phyloP scores from a whole-genome alignment of 2,797 vertebrate species.

The Cuniculus paca region DNA sequence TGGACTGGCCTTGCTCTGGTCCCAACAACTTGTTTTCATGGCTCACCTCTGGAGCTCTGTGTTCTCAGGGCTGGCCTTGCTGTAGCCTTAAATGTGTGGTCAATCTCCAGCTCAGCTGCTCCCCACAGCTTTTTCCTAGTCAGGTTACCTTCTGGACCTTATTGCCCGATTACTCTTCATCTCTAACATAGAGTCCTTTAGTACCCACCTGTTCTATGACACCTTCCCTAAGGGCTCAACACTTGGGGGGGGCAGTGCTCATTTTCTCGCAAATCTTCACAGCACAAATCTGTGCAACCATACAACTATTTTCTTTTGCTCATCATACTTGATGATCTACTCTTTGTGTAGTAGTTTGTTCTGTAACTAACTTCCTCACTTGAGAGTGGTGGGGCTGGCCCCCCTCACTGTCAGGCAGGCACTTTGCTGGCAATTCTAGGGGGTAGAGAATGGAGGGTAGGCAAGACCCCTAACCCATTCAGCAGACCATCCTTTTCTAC shows the following conservation, averaged over 20 bases:
- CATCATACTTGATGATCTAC: background rate
- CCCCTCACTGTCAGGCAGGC: background rate
- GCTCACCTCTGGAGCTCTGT: background rate
- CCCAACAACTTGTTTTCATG: background rate
- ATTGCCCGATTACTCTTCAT: background rate
- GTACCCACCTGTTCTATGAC: background rate
- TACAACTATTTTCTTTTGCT: background rate
- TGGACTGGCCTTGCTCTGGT: background rate
- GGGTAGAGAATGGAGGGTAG: background rate
- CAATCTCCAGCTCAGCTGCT: background rate
- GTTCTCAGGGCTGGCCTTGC: background rate
- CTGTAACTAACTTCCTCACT: background rate
- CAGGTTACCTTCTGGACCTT: background rate
- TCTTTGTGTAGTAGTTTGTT: background rate
- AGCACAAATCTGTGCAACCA: background rate
- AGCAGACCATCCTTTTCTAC: background rate
- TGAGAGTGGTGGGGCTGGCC: background rate
- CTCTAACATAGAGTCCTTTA: background rate
- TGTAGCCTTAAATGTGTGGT: background rate
- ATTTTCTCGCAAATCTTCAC: background rate
- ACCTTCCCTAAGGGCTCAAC: background rate
- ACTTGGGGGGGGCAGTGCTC: background rate
- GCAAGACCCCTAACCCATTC: background rate
- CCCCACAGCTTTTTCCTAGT: background rate
- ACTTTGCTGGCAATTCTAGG: background rate